These are phyloP conservation scores for Tetramorium simillimum DNA, from an alignment of 1,140 invertebrate species.

Conservation along the genomic window DNA sequence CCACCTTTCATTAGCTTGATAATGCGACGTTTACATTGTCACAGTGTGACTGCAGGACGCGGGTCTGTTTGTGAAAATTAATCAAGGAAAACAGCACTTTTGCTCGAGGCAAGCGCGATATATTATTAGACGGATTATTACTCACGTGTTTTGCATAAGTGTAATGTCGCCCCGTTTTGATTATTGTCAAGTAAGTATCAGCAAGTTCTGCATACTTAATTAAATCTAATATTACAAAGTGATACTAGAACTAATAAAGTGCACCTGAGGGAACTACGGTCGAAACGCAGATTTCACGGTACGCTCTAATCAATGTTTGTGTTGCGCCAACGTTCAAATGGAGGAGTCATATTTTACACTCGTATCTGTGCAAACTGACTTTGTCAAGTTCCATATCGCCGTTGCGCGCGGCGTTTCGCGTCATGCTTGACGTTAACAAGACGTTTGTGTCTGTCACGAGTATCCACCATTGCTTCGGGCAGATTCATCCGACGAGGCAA, in stretches of 20 bases:
- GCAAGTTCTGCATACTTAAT: background rate
- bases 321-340: slow-evolving; percentile 13
- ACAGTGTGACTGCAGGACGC: background rate
- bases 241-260: slow-evolving; percentile 14
- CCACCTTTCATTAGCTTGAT: background rate
- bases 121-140: background rate
- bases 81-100: background rate
- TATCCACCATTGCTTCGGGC: slow-evolving; percentile 50
- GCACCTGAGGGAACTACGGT: background rate
- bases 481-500: slow-evolving; percentile 11
- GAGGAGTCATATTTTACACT: slow-evolving; percentile 43
- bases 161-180: background rate
- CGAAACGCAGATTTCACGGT: background rate
- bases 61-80: slow-evolving; percentile 15
- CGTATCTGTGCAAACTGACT: slow-evolving; percentile 46
- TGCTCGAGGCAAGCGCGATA: background rate
- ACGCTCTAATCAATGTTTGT: slow-evolving; percentile 28
- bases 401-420: background rate
- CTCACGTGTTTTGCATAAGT: background rate
- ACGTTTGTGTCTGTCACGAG: slow-evolving; percentile 53
- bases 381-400: slow-evolving; percentile 49
- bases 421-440: slow-evolving; percentile 54
- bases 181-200: background rate
- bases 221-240: slow-evolving; percentile 28
- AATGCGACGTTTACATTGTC: slow-evolving; percentile 33